These are phyloP conservation scores for Gambelia wislizenii DNA, from an alignment of 2,797 vertebrate genomes.

Conservation along the genomic window DNA sequence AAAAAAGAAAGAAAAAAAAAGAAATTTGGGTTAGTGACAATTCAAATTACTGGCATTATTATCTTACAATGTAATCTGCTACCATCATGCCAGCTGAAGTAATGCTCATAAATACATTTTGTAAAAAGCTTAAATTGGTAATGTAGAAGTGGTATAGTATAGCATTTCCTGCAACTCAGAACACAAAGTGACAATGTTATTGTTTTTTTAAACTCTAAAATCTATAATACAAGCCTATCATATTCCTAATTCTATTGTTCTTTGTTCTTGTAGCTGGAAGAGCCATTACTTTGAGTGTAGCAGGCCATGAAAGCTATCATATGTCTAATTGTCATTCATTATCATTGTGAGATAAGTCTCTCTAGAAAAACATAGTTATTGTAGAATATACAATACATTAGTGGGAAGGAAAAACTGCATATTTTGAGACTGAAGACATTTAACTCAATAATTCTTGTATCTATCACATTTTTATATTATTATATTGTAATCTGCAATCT, in stretches of 20 bases:
- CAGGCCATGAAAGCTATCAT: slow-evolving; percentile 17
- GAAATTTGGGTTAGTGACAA: neutral
- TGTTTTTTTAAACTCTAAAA: slow-evolving; percentile 3
- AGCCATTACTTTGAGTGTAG: slow-evolving; percentile 15
- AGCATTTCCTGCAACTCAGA: neutral
- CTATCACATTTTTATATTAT: neutral
- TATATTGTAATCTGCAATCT: slow-evolving; percentile 30
- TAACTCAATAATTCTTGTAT: slow-evolving; percentile 3
- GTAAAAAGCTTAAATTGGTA: neutral
- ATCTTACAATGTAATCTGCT: neutral
- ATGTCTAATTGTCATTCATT: slow-evolving; percentile 31
- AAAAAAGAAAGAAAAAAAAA: no score
- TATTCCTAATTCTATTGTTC: neutral
- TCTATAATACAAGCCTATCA: neutral
- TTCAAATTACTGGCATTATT: neutral
- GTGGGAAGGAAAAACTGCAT: slow-evolving; percentile 13
- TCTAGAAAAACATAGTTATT: slow-evolving; percentile 18
- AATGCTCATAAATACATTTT: neutral
- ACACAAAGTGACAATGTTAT: neutral
- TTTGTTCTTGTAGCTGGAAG: neutral
- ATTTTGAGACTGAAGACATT: slow-evolving; percentile 8
- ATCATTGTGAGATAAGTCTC: neutral
- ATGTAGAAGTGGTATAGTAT: neutral
- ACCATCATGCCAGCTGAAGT: neutral
- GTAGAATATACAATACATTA: slow-evolving; percentile 3